Conservation (phyloP, 2,888 invertebrate genomes). For the Stenolophus ochropezus region DNA sequence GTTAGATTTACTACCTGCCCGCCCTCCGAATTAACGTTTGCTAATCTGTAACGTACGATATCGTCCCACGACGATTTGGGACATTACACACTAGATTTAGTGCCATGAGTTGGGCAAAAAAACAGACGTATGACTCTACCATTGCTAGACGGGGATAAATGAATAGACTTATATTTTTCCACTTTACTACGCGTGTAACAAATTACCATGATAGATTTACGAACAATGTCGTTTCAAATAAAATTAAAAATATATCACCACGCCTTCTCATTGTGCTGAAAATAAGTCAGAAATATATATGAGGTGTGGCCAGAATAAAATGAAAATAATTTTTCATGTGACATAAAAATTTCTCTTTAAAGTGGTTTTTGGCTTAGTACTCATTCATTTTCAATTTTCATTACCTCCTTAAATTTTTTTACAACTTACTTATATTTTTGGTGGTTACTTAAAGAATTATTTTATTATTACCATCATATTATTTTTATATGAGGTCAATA, state of each 20-base stretch:
- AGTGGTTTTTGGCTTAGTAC: too few relatives aligned
- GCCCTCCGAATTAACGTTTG: constrained; percentile 14
- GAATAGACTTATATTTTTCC: not conserved
- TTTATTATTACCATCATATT: too few relatives aligned
- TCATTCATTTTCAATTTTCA: too few relatives aligned
- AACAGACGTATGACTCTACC: too few relatives aligned
- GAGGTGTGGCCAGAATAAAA: too few relatives aligned
- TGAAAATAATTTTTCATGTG: too few relatives aligned
- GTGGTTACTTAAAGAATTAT: too few relatives aligned
- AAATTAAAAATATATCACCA: not conserved
- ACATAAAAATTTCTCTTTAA: too few relatives aligned
- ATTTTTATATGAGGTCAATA: too few relatives aligned
- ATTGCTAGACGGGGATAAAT: not conserved
- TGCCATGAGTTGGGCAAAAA: not conserved
- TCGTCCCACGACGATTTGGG: not conserved
- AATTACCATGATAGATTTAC: not conserved
- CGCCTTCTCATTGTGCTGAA: not conserved
- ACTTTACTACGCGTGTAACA: not conserved
- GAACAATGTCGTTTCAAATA: not conserved
- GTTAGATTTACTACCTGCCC: constrained; percentile 10
- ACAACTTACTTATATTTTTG: too few relatives aligned
- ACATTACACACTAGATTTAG: not conserved
- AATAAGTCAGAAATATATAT: not conserved
- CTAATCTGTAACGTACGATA: not conserved
- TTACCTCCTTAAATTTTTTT: too few relatives aligned